Base-by-base conservation (phyloP, 1,140 invertebrate species). In the Formica selysi region DNA sequence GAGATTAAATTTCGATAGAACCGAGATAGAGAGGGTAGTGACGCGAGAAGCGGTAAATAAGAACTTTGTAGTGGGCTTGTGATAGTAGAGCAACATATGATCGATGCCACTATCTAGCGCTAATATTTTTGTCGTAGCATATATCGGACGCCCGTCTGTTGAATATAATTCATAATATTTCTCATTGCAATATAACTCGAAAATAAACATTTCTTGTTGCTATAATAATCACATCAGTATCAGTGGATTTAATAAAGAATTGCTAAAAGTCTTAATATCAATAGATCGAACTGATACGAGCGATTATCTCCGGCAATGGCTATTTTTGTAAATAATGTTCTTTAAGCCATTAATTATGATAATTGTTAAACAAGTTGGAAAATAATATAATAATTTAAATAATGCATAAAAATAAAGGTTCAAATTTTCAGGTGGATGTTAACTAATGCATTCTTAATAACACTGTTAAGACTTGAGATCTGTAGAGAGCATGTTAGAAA, bases 1-100 rank as follows among this genome's bases (percentile, higher is more conserved):
- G 87, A 90, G 92, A 92, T 91, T 93, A 92, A 93, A 93, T 92
- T 92, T 92, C 92, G 87, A 92, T 93, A 92, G 64, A 80, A 88
- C 86, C 65, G 64, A 80, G 44, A 80, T 62, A 51, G 73, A 68
- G 90, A 91, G 73, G 67, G 90, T 90, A 74, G 68, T 38, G 65
- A 89, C 85, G 68, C 62, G 80, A 57, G 57, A 85, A 91, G 90
- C 73, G 92, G 90, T 92, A 93, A 93, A 92, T 93, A 93, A 91
- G 81, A 85, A 90, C 67, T 81, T 64, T 36, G 87, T 91, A 91
- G 86, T 90, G 57, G 76, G 88, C 86, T 91, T 88, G 86, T 85
- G 68, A 59, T 73, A 87, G 74, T 87, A 78, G 81, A 78, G 81
- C 57, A 51, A 51, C 68, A 48, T 62, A 32, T 59, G 36, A 70